Evolutionary conservation across 53 echinoderm and acorn worm genomes (phyloP), one percentile per base, ranked within the genome.

Genomic region (Zoroaster sp.): DNA sequence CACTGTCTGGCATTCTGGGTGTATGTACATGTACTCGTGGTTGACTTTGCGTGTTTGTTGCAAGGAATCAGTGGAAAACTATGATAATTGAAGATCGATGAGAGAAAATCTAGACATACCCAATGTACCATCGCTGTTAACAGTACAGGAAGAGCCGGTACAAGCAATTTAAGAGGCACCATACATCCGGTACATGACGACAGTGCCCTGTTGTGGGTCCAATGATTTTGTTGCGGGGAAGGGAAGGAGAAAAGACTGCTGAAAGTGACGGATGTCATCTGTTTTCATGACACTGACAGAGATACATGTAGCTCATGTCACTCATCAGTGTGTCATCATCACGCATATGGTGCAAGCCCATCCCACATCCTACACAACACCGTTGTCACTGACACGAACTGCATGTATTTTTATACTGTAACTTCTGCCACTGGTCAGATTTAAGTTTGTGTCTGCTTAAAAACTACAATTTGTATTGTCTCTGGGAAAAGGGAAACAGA

Each of bases 301-400:
- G 37, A 44, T 51, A 41, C 1, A n/a, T n/a, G n/a, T n/a, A n/a
- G n/a, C 17, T 17, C 8, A 1, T 42, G 45, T 68, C 68, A 66
- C 21, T 82, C 82, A 67, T 34, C 68, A 17, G 17, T 42, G 41
- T 82, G 68, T 17, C 43, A 67, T 66, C 68, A 40, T 8, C 82
- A 17, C 45, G 34, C 31, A 44, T 46, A 15, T 68, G 35, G 41
- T 33, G 41, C n/a, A 25, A 68, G 82, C 68, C 82, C 82, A 67
- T 23, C 82, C 82, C 68, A 67, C 45, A 82, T 82, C 82, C 68
- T 47, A 42, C 42, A 66, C 41, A 28, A 9, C 35, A 30, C 36
- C 6, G 8, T 59, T 14, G 66, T 81, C 66, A 65, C 42, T 40
- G 44, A 82, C 82, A 25, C 42, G 14, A 43, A 42, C 82, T 67